Evolutionary conservation across 1,140 invertebrate genomes (phyloP), one percentile per base, ranked within the genome.

Genomic region (Agrilus planipennis): DNA sequence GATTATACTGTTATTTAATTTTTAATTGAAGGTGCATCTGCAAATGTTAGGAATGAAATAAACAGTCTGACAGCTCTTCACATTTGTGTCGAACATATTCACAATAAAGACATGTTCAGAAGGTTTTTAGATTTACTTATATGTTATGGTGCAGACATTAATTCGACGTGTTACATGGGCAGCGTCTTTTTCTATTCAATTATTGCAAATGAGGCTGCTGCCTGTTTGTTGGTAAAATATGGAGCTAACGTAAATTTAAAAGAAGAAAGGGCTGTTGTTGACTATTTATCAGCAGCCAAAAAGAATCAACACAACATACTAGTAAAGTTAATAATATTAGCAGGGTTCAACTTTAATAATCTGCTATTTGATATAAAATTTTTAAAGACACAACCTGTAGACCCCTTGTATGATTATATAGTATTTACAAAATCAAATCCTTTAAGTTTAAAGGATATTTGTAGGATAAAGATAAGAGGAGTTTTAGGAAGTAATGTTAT

Each of bases 41-140:
- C 63, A 1, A 72, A 71, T 45, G 60, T 61, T 21, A 54, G 60
- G 11, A 70, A 68, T 48, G 49, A 49, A 41, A 51, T 62, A 18
- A 54, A 55, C 37, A 53, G 58, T 4, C 51, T 47, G 41, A 57
- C 67, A n/a, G 68, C 72, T 5, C 50, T 75, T 2, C 66, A 73
- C 36, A 58, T 70, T 39, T 70, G 71, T 18, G 65, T 75, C 2
- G 53, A 67, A 50, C 53, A 63, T 23, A 53, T 65, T 3, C 46
- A 53, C 0, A 46, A 57, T 7, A 34, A 55, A 3, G 27, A 48
- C 7, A 42, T 49, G n/a, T 71, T 75, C 39, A 42, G 60, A 21
- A 27, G 29, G 7, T 61, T 72, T 16, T 51, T 73, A 21, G 56
- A 65, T 5, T 44, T 69, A 4, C 49, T 76, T 20, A 55, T 71